These are phyloP conservation scores for Cryptoprocta ferox DNA, from an alignment of 2,797 vertebrate genomes.

Conservation along the genomic window DNA sequence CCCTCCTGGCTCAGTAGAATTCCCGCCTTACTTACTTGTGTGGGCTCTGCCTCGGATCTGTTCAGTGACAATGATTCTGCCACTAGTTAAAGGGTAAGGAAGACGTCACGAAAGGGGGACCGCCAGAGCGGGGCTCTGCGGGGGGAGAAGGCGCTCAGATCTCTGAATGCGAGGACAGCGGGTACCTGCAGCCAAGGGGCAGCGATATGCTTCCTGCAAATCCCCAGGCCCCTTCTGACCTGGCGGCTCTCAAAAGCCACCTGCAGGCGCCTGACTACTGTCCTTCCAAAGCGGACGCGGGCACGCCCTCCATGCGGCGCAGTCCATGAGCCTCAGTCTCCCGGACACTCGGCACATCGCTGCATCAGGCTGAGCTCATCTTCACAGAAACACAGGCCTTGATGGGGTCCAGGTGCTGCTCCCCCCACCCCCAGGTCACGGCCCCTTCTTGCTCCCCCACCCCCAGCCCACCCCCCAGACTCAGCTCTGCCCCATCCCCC, in stretches of 20 bases:
- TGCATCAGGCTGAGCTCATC: fast-evolving
- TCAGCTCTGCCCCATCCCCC: too few relatives aligned
- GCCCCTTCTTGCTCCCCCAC: fast-evolving
- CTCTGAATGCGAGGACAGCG: not conserved
- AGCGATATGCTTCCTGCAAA: not conserved
- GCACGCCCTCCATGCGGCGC: fast-evolving
- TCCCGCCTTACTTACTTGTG: not conserved
- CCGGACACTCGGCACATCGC: fast-evolving
- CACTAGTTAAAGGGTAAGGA: not conserved
- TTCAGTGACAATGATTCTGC: not conserved
- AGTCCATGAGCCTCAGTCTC: fast-evolving
- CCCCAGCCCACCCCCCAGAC: not conserved
- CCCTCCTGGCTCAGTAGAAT: not conserved
- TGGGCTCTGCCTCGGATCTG: not conserved
- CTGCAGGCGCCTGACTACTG: fast-evolving
- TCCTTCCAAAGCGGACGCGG: not conserved
- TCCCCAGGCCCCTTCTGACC: not conserved
- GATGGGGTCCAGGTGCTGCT: fast-evolving
- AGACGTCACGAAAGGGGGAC: not conserved
- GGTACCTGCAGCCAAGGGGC: not conserved
- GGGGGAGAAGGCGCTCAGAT: not conserved
- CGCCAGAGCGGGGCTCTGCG: not conserved
- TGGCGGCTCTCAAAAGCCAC: not conserved
- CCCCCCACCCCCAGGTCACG: fast-evolving
- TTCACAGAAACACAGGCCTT: fast-evolving